Conservation (phyloP, 1,140 invertebrate species). For the Ooceraea biroi region DNA sequence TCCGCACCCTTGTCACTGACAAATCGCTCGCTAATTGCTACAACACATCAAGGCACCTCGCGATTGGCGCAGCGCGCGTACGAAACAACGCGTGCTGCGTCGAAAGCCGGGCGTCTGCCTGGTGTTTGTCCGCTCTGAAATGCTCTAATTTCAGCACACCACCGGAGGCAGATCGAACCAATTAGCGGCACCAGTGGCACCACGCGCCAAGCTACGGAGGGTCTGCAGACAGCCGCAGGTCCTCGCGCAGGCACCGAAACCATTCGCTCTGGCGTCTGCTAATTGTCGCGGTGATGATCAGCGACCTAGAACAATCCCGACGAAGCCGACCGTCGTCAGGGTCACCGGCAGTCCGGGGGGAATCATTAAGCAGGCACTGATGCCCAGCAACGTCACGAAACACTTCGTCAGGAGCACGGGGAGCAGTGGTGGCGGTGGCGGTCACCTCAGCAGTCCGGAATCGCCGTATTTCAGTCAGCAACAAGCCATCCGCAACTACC, state of each 20-base stretch:
- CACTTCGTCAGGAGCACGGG: conserved; percentile 65
- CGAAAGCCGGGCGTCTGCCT: neutral
- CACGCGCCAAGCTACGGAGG: conserved; percentile 50
- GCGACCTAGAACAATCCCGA: conserved; percentile 24
- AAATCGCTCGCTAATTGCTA: neutral
- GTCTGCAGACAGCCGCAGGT: conserved; percentile 35
- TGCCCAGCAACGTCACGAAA: conserved; percentile 72
- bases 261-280: neutral
- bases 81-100: too few relatives aligned
- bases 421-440: neutral
- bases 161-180: conserved; percentile 42
- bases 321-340: conserved; percentile 5
- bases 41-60: neutral
- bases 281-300: conserved; percentile 59
- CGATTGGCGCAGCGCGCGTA: neutral
- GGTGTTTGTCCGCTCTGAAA: neutral
- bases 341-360: conserved; percentile 1
- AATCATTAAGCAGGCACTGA: conserved; percentile 69
- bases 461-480: conserved; percentile 49
- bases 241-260: neutral
- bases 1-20: neutral
- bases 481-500: conserved; percentile 79
- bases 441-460: conserved; percentile 19
- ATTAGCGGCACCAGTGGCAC: neutral
- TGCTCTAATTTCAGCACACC: conserved; percentile 55